These are phyloP conservation scores for Thymelicus lineola DNA, from an alignment of 2,888 invertebrate species.

Conservation along the genomic window DNA sequence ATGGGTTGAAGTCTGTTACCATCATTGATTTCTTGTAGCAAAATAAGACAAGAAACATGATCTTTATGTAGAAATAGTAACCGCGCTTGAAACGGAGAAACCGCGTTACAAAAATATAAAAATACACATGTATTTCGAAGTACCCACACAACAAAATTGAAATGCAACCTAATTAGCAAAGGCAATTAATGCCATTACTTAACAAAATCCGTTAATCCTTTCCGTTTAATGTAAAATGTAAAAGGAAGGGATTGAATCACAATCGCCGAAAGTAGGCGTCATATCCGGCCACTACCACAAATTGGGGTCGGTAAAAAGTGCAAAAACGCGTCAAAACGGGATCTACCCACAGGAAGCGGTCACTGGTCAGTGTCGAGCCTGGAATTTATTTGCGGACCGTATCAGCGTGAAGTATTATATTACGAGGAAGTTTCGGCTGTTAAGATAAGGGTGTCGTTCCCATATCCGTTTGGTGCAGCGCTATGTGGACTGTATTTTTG, in stretches of 20 bases:
- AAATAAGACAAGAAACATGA: no score
- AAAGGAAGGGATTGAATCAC: constrained; percentile 25
- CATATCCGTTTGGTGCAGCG: constrained; percentile 54
- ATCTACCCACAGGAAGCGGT: constrained; percentile 59
- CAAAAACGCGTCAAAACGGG: constrained; percentile 46
- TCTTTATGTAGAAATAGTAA: no score
- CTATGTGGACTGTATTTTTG: constrained; percentile 49
- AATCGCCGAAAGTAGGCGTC: constrained; percentile 28
- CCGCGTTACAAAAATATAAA: no score
- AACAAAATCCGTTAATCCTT: constrained; percentile 2
- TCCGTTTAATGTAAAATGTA: constrained; percentile 4
- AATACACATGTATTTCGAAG: no score
- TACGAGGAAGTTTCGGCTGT: constrained; percentile 66
- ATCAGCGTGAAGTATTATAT: constrained; percentile 60
- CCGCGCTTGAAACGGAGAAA: no score
- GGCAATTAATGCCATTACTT: neutral
- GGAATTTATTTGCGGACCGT: constrained; percentile 65
- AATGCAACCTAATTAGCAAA: no score
- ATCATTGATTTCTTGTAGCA: no score
- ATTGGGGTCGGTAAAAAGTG: constrained; percentile 53
- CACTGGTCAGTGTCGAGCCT: constrained; percentile 66
- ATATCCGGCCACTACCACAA: constrained; percentile 38
- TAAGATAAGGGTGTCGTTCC: constrained; percentile 66
- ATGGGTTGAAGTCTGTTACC: no score
- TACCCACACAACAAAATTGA: no score